Evolutionary conservation across 2,888 invertebrate genomes (phyloP).

Genomic region (Cephus pulcher): DNA sequence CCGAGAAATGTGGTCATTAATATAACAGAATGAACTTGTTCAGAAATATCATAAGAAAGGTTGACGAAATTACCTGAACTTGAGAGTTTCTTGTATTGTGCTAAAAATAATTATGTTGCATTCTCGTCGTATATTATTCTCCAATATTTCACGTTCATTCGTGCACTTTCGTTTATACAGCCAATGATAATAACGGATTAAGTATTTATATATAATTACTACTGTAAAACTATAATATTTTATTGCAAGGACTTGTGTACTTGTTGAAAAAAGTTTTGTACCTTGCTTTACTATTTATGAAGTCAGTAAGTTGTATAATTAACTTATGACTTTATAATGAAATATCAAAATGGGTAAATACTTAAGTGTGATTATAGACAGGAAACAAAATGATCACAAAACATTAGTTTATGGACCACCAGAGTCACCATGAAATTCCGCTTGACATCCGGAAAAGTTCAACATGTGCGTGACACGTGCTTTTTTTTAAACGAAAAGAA

Average conservation of each 20-base stretch:
- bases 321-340: neutral
- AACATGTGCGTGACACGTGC: neutral
- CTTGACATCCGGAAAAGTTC: neutral
- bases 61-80: slow-evolving; percentile 9
- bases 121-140: neutral
- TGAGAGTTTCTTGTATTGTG: slow-evolving; percentile 12
- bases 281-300: neutral
- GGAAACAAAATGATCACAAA: neutral
- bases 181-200: neutral
- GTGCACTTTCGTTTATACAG: neutral
- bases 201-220: neutral
- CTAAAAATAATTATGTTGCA: slow-evolving; percentile 4
- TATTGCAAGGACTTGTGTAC: neutral
- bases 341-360: neutral
- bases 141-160: neutral
- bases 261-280: neutral
- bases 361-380: neutral
- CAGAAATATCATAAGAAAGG: neutral
- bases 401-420: neutral
- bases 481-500: neutral
- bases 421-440: neutral
- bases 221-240: neutral
- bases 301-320: neutral
- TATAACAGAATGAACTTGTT: neutral
- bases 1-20: neutral